These are phyloP conservation scores for Xenopus petersii DNA, from an alignment of 2,797 vertebrate genomes.

Conservation along the genomic window DNA sequence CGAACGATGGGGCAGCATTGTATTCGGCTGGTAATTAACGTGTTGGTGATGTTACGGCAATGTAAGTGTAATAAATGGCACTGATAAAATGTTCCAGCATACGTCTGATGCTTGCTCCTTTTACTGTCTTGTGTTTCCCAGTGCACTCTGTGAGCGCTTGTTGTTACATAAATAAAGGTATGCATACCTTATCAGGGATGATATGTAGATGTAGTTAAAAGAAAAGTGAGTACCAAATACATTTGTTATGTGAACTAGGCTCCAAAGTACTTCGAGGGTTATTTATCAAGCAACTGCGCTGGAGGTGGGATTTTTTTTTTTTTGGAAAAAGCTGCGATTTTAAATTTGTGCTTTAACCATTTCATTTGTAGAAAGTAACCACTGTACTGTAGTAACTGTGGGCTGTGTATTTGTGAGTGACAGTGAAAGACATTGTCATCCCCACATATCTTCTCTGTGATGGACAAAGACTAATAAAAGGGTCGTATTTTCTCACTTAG, in stretches of 20 bases:
- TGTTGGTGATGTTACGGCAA: neutral
- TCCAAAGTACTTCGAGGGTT: neutral
- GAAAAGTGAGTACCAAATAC: neutral
- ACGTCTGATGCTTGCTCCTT: neutral
- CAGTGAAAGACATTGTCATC: too few species aligned
- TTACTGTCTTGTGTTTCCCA: conserved; percentile 3
- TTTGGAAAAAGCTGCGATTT: too few species aligned
- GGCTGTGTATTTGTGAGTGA: too few species aligned
- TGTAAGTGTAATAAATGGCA: conserved; percentile 1
- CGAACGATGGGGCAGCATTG: neutral
- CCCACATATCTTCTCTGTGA: too few species aligned
- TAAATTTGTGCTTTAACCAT: too few species aligned
- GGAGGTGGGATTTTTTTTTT: too few species aligned
- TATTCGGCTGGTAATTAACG: neutral
- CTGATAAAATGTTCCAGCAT: conserved; percentile 6
- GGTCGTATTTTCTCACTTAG: too few species aligned
- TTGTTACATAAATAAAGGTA: conserved; percentile 9
- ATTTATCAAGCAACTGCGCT: too few species aligned
- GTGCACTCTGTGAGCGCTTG: neutral
- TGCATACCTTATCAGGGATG: conserved; percentile 5
- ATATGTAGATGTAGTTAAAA: conserved; percentile 1
- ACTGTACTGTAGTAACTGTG: too few species aligned
- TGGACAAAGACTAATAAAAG: too few species aligned
- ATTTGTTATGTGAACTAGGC: neutral
- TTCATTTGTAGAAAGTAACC: too few species aligned